Evolutionary conservation across 2,888 invertebrate species (phyloP).

Genomic region (Nemotelus nigrinus): DNA sequence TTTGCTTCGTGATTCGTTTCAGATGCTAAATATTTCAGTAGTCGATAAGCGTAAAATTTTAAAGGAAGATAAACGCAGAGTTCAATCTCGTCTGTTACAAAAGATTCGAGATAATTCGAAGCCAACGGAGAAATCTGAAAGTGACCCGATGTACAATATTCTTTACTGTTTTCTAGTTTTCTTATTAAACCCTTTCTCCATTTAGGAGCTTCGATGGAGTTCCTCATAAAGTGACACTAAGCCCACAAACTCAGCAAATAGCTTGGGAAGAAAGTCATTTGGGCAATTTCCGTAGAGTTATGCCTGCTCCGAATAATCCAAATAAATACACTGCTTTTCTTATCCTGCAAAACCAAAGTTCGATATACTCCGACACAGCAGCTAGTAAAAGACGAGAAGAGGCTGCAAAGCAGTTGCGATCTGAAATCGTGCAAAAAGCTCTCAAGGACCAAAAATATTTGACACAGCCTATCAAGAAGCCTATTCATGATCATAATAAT

Average conservation of each 20-base stretch:
- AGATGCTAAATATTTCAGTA: conserved; percentile 79
- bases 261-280: conserved; percentile 80
- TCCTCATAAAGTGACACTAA: conserved; percentile 54
- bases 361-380: conserved; percentile 76
- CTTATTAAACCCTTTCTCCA: background rate
- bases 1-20: conserved; percentile 79
- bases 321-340: conserved; percentile 75
- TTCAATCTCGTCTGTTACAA: conserved; percentile 76
- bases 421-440: conserved; percentile 65
- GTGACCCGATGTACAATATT: conserved; percentile 15
- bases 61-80: conserved; percentile 78
- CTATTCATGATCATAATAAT: conserved; percentile 49
- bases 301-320: conserved; percentile 71
- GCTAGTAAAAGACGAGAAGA: conserved; percentile 82
- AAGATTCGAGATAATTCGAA: conserved; percentile 59
- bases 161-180: background rate
- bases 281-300: conserved; percentile 76
- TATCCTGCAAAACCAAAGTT: conserved; percentile 75
- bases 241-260: conserved; percentile 70
- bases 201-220: conserved; percentile 8
- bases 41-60: conserved; percentile 76
- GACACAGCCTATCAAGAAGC: conserved; percentile 53
- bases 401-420: conserved; percentile 75
- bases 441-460: conserved; percentile 55
- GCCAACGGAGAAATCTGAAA: background rate